Conservation (phyloP, 2,113 vertebrate genomes). For the Orycteropus afer region DNA sequence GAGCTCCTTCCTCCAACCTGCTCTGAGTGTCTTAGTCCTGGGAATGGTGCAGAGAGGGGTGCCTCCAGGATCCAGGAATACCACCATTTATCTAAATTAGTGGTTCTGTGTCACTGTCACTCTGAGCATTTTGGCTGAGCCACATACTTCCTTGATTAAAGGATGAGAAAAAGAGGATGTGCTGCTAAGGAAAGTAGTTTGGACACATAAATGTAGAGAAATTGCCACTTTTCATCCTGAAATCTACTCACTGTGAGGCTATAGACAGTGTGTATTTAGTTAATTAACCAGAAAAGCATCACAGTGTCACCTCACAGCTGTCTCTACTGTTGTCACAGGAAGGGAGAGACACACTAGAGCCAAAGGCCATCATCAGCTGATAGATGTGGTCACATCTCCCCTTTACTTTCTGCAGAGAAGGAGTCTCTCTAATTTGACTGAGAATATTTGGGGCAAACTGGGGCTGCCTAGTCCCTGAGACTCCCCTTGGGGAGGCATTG, state of each 20-base stretch:
- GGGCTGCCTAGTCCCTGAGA: neutral
- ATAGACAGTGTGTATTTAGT: slow-evolving; percentile 69
- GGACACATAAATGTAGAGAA: slow-evolving; percentile 63
- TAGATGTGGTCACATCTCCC: neutral
- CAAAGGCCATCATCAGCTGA: neutral
- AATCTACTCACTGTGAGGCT: slow-evolving; percentile 65
- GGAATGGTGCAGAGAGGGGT: neutral
- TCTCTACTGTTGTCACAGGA: neutral
- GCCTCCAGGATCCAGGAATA: slow-evolving; percentile 60
- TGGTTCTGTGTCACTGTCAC: slow-evolving; percentile 67
- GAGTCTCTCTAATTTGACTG: neutral
- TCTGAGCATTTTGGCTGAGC: slow-evolving; percentile 68
- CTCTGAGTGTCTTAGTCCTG: neutral
- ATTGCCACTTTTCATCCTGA: slow-evolving; percentile 60
- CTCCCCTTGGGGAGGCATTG: neutral
- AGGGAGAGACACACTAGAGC: neutral
- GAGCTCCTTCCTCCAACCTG: neutral
- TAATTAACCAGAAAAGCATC: slow-evolving; percentile 71
- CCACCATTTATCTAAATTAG: slow-evolving; percentile 75
- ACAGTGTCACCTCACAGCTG: neutral
- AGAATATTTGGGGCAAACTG: accelerated
- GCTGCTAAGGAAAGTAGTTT: slow-evolving; percentile 67
- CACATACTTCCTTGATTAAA: slow-evolving; percentile 64
- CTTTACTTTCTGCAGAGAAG: neutral
- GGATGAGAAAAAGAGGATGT: slow-evolving; percentile 11